Evolutionary conservation across 2,113 vertebrate genomes (phyloP), one percentile per base, ranked within the genome.

Genomic region (Arothron firmamentum): DNA sequence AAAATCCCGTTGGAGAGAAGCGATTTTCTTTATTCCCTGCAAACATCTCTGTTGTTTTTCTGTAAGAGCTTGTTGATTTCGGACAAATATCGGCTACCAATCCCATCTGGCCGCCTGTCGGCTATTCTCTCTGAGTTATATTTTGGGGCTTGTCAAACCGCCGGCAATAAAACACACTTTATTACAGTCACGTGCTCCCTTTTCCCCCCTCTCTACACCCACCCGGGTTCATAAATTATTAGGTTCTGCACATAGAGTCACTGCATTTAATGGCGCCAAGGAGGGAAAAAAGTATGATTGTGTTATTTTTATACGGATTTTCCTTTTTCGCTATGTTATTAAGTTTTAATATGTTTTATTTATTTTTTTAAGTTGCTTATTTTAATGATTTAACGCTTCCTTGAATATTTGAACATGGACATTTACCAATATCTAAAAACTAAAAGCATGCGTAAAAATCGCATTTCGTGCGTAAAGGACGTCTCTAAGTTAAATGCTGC

Each of bases 81-180:
- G 57, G 72, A 79, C 82, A 78, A 79, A 81, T 87, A 77, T 81
- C 75, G 12, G 64, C 78, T 53, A 47, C 68, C 66, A 59, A 46
- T 72, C 77, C 82, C 82, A 75, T 86, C 87, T 88, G 86, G 81
- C 81, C 81, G 80, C 77, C 82, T 74, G 75, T 72, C 80, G 74
- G 80, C 82, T 81, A 21, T 80, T 78, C 79, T 81, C 69, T 73
- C 81, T 74, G 74, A 80, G 82, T 89, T 86, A 86, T 89, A 89
- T 87, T 87, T 87, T 84, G 81, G 78, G 81, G 81, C 85, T 77
- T 87, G 87, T 86, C 87, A 87, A 75, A 77, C 59, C 68, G 55
- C 69, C 70, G 69, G 87, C 81, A 85, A 89, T 89, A 87, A 89
- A 89, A 87, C 84, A 80, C 81, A 87, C 82, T 89, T 89, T 89